These are phyloP conservation scores for Rhyacichthys aspro DNA, from an alignment of 2,797 vertebrate genomes.

Conservation along the genomic window DNA sequence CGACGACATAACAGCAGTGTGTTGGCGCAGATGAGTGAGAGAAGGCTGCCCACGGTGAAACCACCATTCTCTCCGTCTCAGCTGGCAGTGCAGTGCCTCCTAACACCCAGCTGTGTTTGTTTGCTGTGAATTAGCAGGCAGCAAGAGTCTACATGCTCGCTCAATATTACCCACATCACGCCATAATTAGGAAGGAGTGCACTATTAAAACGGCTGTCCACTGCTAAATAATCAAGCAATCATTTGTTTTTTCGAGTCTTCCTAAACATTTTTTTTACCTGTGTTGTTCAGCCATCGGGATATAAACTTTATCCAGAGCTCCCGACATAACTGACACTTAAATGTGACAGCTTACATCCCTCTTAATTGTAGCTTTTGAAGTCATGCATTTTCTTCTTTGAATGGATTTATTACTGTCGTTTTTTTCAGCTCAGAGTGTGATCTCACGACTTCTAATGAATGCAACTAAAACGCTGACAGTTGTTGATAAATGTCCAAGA, in stretches of 20 bases:
- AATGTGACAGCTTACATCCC: constrained; percentile 17
- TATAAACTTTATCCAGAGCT: constrained; percentile 1
- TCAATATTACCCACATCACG: constrained; percentile 73
- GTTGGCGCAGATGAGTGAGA: constrained; percentile 30
- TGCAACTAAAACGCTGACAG: constrained; percentile 30
- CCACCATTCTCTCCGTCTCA: constrained; percentile 53
- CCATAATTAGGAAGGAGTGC: constrained; percentile 73
- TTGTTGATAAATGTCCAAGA: constrained; percentile 41
- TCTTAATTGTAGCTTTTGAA: constrained; percentile 1
- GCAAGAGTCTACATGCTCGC: constrained; percentile 68
- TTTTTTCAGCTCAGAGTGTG: not conserved
- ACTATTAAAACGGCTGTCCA: constrained; percentile 65
- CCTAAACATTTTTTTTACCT: constrained; percentile 46
- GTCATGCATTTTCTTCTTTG: constrained; percentile 17
- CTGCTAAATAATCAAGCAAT: constrained; percentile 62
- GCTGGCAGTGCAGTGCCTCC: constrained; percentile 61
- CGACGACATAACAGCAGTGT: constrained; percentile 12
- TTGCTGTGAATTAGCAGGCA: constrained; percentile 79
- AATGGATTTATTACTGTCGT: constrained; percentile 41
- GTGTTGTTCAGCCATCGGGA: constrained; percentile 1
- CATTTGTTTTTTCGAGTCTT: constrained; percentile 46
- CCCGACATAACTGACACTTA: constrained; percentile 11
- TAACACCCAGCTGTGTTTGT: constrained; percentile 82
- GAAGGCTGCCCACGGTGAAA: constrained; percentile 46
- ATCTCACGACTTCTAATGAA: constrained; percentile 22